Percentiles rank a stretch among this genome's conserved stretches.
Conservation (phyloP, 2,113 vertebrate species). For the Natator depressus region DNA sequence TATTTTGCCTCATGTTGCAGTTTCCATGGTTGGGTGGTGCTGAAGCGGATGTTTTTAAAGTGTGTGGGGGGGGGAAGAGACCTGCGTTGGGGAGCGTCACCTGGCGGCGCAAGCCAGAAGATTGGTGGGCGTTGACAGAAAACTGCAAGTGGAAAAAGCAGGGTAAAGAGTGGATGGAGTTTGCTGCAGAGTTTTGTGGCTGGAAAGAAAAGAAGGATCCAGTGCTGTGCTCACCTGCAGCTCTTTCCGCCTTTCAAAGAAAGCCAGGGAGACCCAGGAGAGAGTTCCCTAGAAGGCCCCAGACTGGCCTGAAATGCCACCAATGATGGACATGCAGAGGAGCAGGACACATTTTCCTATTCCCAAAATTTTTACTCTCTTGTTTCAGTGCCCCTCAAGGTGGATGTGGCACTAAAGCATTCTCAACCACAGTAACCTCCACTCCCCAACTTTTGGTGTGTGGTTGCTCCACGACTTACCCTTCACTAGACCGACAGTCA, state of each 20-base stretch:
- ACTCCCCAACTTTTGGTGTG: neutral
- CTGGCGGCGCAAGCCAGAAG: neutral
- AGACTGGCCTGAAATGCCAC: neutral
- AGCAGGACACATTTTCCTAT: neutral
- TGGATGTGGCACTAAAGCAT: neutral
- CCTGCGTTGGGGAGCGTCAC: neutral
- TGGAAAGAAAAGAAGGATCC: neutral
- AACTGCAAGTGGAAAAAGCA: neutral
- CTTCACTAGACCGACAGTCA: neutral
- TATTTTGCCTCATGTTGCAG: neutral
- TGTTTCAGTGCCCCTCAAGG: neutral
- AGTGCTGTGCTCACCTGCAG: accelerated
- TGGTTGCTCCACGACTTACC: neutral
- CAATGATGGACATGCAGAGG: neutral
- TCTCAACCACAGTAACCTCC: neutral
- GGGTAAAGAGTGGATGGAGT: neutral
- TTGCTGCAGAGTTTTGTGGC: neutral
- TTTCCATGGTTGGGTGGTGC: neutral
- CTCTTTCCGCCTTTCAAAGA: neutral
- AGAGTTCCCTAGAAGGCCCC: neutral
- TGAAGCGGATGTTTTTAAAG: neutral
- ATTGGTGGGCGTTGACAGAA: neutral
- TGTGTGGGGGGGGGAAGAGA: neutral
- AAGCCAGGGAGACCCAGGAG: neutral
- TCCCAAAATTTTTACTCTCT: neutral